phyloP scores from a whole-genome alignment of 2,888 invertebrate species.

The Drosophila ezoana region DNA sequence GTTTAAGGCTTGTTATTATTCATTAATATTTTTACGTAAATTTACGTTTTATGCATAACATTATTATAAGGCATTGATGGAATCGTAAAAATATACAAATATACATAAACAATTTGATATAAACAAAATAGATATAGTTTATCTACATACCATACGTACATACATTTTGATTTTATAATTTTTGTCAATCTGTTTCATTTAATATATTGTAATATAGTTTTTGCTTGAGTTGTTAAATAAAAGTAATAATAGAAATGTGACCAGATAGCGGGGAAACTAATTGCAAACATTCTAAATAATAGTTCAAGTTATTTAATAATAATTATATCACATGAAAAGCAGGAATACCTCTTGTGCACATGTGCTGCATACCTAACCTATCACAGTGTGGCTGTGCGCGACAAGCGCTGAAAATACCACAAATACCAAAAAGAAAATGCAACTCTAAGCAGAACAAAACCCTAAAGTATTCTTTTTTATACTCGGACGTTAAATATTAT shows the following conservation, averaged over 20 bases:
- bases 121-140: too few species aligned
- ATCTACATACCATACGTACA: too few species aligned
- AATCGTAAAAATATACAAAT: too few species aligned
- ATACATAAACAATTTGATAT: too few species aligned
- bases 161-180: too few species aligned
- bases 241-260: too few species aligned
- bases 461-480: neutral
- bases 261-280: too few species aligned
- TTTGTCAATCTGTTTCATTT: too few species aligned
- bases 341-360: neutral
- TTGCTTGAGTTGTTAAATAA: too few species aligned
- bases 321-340: neutral
- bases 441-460: constrained; percentile 1
- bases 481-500: constrained; percentile 23
- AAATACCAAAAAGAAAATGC: constrained; percentile 11
- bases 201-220: too few species aligned
- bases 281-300: neutral
- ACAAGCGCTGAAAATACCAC: neutral
- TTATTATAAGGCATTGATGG: too few species aligned
- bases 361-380: neutral
- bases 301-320: neutral
- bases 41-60: too few species aligned
- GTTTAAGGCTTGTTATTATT: neutral
- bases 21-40: neutral
- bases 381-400: constrained; percentile 16